Evolutionary conservation across 2,888 invertebrate genomes (phyloP).

Genomic region (Dryobota labecula): DNA sequence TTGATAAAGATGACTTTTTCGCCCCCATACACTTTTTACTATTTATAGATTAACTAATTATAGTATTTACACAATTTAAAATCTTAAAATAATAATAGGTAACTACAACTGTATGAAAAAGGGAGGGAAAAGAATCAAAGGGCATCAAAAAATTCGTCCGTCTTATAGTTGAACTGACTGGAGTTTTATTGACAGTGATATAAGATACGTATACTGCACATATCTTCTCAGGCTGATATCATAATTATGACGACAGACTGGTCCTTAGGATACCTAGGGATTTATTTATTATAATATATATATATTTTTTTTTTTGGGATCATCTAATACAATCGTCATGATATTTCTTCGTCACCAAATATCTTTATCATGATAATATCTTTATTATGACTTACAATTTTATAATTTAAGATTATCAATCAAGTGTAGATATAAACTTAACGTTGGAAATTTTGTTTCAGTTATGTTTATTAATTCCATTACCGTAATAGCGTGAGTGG

Average conservation of each 20-base stretch:
- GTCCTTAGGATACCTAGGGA: background rate
- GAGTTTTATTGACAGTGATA: too few species aligned
- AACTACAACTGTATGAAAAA: too few species aligned
- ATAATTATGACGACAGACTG: background rate
- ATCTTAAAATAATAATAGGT: too few species aligned
- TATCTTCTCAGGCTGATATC: too few species aligned
- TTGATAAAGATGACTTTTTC: background rate
- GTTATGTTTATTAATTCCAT: conserved; percentile 21
- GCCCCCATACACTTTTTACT: background rate
- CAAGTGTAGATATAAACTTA: conserved; percentile 6
- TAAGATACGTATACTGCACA: too few species aligned
- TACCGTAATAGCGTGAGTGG: conserved; percentile 10
- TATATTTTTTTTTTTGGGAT: too few species aligned
- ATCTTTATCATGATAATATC: conserved; percentile 5
- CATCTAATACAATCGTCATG: background rate
- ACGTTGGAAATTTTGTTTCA: conserved; percentile 1
- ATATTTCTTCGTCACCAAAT: conserved; percentile 7
- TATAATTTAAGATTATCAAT: conserved; percentile 6
- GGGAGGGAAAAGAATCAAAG: too few species aligned
- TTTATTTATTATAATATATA: too few species aligned
- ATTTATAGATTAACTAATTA: too few species aligned
- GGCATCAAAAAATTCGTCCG: too few species aligned
- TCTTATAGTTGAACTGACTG: too few species aligned
- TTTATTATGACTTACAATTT: conserved; percentile 7
- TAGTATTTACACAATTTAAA: too few species aligned